Percentiles rank a stretch among this genome's conserved stretches.
phyloP scores from a whole-genome alignment of 2,797 vertebrate genomes.

The Myripristis murdjan region DNA sequence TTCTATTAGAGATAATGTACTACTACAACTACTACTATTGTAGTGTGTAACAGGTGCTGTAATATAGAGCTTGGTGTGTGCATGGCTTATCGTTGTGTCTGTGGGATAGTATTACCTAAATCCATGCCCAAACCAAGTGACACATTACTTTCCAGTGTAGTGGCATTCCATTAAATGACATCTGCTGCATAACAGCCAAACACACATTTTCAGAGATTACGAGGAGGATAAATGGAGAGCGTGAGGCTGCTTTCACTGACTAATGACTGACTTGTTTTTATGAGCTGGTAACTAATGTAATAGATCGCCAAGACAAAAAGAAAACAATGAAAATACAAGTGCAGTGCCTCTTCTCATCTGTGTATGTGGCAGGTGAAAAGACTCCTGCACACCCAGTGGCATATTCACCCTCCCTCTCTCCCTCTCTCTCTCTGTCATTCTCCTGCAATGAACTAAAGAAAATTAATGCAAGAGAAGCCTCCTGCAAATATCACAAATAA shows the following conservation, averaged over 20 bases:
- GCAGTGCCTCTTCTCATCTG: no score
- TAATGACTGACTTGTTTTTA: constrained; percentile 65
- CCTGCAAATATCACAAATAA: no score
- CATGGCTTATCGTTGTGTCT: neutral
- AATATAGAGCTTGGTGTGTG: neutral
- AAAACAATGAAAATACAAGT: constrained; percentile 44
- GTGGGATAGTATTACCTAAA: constrained; percentile 10
- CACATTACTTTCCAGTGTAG: constrained; percentile 53
- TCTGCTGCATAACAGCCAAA: constrained; percentile 40
- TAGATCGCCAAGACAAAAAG: constrained; percentile 45
- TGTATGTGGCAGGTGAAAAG: constrained; percentile 36
- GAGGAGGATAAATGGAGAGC: constrained; percentile 26
- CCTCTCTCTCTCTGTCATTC: constrained; percentile 4
- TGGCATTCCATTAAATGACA: constrained; percentile 72
- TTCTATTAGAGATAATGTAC: no score
- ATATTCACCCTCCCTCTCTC: constrained; percentile 34
- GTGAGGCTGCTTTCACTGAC: constrained; percentile 16
- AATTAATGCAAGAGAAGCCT: no score
- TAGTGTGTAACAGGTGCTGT: neutral
- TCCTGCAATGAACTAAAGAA: neutral
- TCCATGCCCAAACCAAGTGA: constrained; percentile 21
- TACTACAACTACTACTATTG: no score
- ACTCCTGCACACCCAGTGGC: constrained; percentile 31
- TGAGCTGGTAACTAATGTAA: constrained; percentile 40
- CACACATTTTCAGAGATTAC: constrained; percentile 42